A percentile compares a stretch with the other conserved stretches of the same genome.
phyloP scores from a whole-genome alignment of 2,888 invertebrate genomes.

The Drosophila macrospina region DNA sequence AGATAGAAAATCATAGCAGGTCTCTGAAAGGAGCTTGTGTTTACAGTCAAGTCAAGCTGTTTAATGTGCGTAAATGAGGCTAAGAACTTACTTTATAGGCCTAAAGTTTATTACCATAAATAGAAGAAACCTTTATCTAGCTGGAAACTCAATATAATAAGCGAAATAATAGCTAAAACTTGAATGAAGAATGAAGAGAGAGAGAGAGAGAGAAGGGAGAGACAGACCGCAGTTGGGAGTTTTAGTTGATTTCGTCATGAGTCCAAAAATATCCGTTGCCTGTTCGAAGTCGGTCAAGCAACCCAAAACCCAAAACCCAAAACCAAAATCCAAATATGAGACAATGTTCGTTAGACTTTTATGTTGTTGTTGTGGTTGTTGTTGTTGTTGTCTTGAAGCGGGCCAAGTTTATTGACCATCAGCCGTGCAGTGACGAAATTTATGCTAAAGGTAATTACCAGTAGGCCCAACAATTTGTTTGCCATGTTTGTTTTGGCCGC shows the following conservation, averaged over 20 bases:
- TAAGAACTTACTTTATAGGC: not conserved
- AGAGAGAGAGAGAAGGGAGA: not conserved
- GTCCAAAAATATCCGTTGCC: conserved; percentile 62
- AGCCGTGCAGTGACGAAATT: conserved; percentile 64
- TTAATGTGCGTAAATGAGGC: not conserved
- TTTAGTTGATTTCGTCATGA: conserved; percentile 68
- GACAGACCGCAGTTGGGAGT: conserved; percentile 37
- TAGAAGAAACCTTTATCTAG: not conserved
- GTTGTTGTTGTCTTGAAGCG: conserved; percentile 8
- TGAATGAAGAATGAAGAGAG: conserved; percentile 44
- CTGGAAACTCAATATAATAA: conserved; percentile 14
- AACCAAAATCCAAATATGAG: conserved; percentile 54
- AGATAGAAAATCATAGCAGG: not conserved
- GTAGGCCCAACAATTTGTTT: conserved; percentile 55
- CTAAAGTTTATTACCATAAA: not conserved
- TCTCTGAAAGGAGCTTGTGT: not conserved
- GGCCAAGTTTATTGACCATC: conserved; percentile 74
- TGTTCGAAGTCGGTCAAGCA: conserved; percentile 57
- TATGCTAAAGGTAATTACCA: conserved; percentile 63
- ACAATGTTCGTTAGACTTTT: conserved; percentile 32
- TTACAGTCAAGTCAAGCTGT: not conserved
- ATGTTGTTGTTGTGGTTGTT: conserved; percentile 11
- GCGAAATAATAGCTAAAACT: conserved; percentile 38
- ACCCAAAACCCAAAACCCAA: conserved; percentile 34
- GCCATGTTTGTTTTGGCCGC: conserved; percentile 41